phyloP scores from a whole-genome alignment of 2,113 vertebrate species.

The Oryzias melastigma region DNA sequence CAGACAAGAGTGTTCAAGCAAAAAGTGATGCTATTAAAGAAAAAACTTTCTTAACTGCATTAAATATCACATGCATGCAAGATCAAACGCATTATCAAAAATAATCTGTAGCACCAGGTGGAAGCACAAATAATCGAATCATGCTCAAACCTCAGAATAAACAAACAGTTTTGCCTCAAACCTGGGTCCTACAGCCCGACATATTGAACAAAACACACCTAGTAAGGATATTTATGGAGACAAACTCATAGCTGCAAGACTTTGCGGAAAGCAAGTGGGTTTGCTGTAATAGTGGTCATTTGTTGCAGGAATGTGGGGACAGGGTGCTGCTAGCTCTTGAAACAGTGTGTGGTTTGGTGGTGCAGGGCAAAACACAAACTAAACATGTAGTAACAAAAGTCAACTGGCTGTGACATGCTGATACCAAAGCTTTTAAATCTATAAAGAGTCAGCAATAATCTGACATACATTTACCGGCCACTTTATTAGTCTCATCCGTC shows the following conservation, averaged over 20 bases:
- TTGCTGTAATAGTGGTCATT: conserved; percentile 1
- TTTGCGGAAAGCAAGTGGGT: conserved; percentile 5
- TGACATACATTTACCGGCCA: too few relatives aligned
- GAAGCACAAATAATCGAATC: not conserved
- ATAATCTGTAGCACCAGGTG: not conserved
- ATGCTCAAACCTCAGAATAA: not conserved
- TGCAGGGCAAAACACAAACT: conserved; percentile 3
- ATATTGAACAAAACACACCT: not conserved
- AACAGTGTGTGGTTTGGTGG: conserved; percentile 1
- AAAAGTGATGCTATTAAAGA: not conserved
- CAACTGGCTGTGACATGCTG: conserved; percentile 4
- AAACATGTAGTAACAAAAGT: conserved; percentile 12
- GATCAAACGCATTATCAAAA: not conserved
- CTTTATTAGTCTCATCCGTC: too few relatives aligned
- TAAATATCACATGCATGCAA: too few relatives aligned
- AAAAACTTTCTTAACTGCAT: too few relatives aligned
- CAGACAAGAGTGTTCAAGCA: not conserved
- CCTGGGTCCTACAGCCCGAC: not conserved
- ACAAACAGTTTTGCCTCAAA: not conserved
- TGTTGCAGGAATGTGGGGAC: conserved; percentile 9
- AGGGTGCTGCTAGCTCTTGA: conserved; percentile 9
- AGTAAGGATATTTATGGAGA: conserved; percentile 2
- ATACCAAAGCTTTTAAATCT: not conserved
- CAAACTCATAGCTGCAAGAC: conserved; percentile 5
- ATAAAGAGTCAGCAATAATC: not conserved